These are phyloP conservation scores for Dromaius novaehollandiae DNA, from an alignment of 2,113 vertebrate genomes.

Conservation along the genomic window DNA sequence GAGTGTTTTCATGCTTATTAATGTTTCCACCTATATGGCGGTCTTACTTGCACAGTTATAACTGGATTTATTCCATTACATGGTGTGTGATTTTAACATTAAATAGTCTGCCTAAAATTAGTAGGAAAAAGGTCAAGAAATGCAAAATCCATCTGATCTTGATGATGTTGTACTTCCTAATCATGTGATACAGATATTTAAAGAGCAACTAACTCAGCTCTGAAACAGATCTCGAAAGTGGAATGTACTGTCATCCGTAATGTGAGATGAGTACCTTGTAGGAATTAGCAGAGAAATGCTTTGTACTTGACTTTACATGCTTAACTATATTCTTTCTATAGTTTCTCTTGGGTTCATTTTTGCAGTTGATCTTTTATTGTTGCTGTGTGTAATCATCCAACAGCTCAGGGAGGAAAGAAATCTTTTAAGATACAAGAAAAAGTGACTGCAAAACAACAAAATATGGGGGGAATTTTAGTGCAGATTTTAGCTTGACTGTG, in stretches of 20 bases:
- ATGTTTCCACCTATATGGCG: neutral
- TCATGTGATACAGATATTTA: constrained; percentile 1
- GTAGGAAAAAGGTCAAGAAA: constrained; percentile 58
- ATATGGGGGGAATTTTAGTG: neutral
- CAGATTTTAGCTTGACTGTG: neutral
- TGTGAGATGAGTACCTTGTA: neutral
- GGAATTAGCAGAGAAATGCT: neutral
- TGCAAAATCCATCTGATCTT: constrained; percentile 25
- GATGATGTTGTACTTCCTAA: neutral
- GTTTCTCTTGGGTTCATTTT: neutral
- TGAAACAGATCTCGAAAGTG: neutral
- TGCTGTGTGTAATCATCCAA: neutral
- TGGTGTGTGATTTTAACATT: neutral
- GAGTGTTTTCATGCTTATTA: neutral
- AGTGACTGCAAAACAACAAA: neutral
- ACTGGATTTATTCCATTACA: neutral
- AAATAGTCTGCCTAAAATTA: constrained; percentile 39
- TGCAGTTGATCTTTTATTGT: neutral
- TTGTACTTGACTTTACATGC: neutral
- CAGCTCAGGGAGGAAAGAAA: neutral
- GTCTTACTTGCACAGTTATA: neutral
- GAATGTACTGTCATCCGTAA: neutral
- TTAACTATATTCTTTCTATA: neutral
- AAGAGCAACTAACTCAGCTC: neutral
- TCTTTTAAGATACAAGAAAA: neutral